Base-by-base conservation (phyloP, 2,797 vertebrate genomes). In the Ficedula albicollis region DNA sequence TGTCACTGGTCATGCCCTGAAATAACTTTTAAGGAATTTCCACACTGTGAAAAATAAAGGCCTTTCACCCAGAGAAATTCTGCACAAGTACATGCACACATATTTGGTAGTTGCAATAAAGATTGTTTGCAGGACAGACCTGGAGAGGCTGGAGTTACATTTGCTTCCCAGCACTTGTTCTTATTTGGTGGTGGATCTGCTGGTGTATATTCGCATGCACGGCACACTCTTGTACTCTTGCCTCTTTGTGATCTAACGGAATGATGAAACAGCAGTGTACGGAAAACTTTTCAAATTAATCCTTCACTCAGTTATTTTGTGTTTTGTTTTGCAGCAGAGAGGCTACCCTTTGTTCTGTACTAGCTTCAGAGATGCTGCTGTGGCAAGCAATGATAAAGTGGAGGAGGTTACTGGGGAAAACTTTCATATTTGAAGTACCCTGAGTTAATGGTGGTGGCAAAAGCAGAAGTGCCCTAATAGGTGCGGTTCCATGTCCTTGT, bases 51-150 rank as follows among this genome's bases (percentile, higher is more conserved):
- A 84, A 89, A 87, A 77, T 29, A 90, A 76, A 94, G 43, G 30
- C 36, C 29, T 92, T 96, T 93, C 74, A 52, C 38, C 29, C 36
- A 85, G 83, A 74, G 96, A 94, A 96, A 66, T 51, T 72, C 19
- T 81, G 23, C 34, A 72, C 26, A 39, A 12, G 10, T n/a, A 9
- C 30, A 2, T 46, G 25, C 0, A 1, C 59, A 5, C 4, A 0
- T 73, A 16, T 63, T 76, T 49, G 22, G 8, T 64, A 34, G 38
- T 48, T 84, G 34, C 7, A 29, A 18, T 82, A 54, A 55, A 38
- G 19, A 19, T 34, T 70, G 22, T 46, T 21, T 46, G 6, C 17
- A 29, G 44, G 43, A 32, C 29, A 59, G 59, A 49, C 16, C 20
- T 64, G 34, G 29, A 70, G 19, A 91, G 21, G 23, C 52, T 76